Conservation (phyloP, 1,140 invertebrate species). For the Ditylenchus dipsaci region DNA sequence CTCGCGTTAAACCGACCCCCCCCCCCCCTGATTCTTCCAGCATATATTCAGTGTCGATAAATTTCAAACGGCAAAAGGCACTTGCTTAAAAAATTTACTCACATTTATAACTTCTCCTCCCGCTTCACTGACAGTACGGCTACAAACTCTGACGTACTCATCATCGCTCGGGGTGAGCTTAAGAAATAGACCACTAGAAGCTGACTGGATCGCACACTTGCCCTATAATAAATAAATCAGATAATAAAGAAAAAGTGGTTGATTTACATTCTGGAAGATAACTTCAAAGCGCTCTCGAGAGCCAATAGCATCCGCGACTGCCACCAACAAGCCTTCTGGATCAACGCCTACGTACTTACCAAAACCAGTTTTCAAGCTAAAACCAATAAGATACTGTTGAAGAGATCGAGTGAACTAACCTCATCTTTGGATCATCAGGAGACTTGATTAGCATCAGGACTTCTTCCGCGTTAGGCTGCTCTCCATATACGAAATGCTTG, state of each 20-base stretch:
- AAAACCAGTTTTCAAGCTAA: constrained; percentile 45
- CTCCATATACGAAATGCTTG: constrained; percentile 33
- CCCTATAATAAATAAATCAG: constrained; percentile 18
- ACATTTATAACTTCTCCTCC: neutral
- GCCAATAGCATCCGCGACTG: constrained; percentile 42
- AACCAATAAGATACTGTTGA: constrained; percentile 8
- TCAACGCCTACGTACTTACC: constrained; percentile 47
- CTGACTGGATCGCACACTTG: constrained; percentile 34
- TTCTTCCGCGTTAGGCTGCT: constrained; percentile 42
- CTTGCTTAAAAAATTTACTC: too few species aligned
- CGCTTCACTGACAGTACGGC: constrained; percentile 3
- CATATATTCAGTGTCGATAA: too few species aligned
- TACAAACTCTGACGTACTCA: constrained; percentile 30
- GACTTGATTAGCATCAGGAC: constrained; percentile 38
- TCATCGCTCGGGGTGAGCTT: constrained; percentile 32
- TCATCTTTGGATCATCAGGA: constrained; percentile 41
- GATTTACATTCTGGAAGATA: constrained; percentile 34
- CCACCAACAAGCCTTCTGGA: constrained; percentile 30
- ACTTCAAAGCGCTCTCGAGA: constrained; percentile 40
- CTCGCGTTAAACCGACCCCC: constrained; percentile 16
- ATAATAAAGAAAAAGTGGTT: neutral
- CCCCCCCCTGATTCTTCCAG: neutral
- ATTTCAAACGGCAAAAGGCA: too few species aligned
- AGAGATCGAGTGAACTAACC: constrained; percentile 3
- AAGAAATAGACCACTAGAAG: constrained; percentile 34